Evolutionary conservation across 2,888 invertebrate genomes (phyloP).

Genomic region (Heliconius ismenius): DNA sequence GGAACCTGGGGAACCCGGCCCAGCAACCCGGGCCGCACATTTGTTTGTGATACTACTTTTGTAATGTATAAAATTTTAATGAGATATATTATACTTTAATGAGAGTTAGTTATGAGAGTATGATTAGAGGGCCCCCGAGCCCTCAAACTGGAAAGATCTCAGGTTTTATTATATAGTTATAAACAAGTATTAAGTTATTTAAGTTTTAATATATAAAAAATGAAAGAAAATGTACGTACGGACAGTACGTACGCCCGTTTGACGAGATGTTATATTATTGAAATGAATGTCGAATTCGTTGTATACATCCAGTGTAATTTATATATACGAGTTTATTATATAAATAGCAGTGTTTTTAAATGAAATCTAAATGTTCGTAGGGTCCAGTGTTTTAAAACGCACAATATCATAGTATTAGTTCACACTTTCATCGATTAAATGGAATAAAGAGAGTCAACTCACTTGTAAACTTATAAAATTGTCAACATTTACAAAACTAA

Average conservation of each 20-base stretch:
- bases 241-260: constrained; percentile 53
- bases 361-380: constrained; percentile 80
- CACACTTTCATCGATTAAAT: constrained; percentile 72
- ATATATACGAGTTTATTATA: constrained; percentile 69
- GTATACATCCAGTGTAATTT: constrained; percentile 78
- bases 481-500: constrained; percentile 78
- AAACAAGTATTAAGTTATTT: constrained; percentile 82
- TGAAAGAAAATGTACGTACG: constrained; percentile 64
- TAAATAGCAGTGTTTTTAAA: constrained; percentile 77
- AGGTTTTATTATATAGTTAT: constrained; percentile 80
- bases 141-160: constrained; percentile 76
- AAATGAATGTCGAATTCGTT: constrained; percentile 62
- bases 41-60: constrained; percentile 83
- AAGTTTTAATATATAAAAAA: constrained; percentile 75
- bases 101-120: constrained; percentile 57
- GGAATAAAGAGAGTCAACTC: constrained; percentile 63
- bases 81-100: constrained; percentile 78
- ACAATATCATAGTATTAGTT: constrained; percentile 80
- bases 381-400: constrained; percentile 81
- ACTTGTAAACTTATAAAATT: constrained; percentile 71
- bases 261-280: constrained; percentile 57
- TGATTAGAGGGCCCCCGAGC: constrained; percentile 60
- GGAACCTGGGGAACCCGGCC: background rate
- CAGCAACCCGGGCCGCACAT: constrained; percentile 62
- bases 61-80: constrained; percentile 80